phyloP scores from a whole-genome alignment of 2,113 vertebrate species.

The Columbina picui region DNA sequence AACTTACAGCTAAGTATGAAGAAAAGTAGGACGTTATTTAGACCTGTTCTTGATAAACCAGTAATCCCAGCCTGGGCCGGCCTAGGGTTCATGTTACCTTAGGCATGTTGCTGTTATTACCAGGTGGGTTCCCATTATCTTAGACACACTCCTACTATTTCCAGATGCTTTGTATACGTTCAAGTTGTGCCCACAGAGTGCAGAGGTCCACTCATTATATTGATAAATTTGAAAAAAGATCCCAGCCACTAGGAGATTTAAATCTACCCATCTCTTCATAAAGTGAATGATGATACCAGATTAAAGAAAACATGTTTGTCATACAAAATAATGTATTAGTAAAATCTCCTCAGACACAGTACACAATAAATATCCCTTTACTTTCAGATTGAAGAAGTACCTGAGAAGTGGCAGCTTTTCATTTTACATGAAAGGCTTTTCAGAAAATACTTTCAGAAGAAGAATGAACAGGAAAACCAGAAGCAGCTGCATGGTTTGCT shows the following conservation, averaged over 20 bases:
- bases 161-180: accelerated
- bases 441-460: background rate
- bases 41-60: background rate
- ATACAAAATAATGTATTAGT: background rate
- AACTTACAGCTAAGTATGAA: background rate
- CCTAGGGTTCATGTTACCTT: background rate
- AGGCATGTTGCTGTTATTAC: background rate
- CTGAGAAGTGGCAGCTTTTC: background rate
- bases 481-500: background rate
- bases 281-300: background rate
- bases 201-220: background rate
- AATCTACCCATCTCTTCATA: background rate
- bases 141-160: background rate
- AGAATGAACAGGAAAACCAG: background rate
- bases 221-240: background rate
- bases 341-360: background rate
- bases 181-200: background rate
- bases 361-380: background rate
- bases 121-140: background rate
- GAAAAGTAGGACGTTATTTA: background rate
- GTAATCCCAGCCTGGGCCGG: background rate
- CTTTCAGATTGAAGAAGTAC: background rate
- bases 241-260: background rate
- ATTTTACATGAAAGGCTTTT: background rate
- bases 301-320: background rate